A percentile compares a stretch with the other conserved stretches of the same genome.
Conservation (phyloP, 2,113 vertebrate species). For the Clarias gariepinus region DNA sequence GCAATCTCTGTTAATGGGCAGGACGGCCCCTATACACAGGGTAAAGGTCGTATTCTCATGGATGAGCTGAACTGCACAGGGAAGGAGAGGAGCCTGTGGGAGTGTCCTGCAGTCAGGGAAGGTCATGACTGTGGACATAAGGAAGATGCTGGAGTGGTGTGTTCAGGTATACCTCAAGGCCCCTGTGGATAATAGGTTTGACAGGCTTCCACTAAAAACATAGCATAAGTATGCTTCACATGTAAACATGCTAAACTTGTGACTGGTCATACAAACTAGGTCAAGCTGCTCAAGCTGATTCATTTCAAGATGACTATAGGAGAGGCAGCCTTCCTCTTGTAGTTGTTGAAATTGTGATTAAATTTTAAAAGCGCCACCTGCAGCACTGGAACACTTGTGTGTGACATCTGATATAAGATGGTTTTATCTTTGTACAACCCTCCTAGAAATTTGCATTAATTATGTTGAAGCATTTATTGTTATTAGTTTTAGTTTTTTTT, state of each 20-base stretch:
- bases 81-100: constrained; percentile 65
- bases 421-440: neutral
- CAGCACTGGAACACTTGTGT: neutral
- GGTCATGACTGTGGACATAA: constrained; percentile 71
- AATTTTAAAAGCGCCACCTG: neutral
- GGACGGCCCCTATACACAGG: constrained; percentile 58
- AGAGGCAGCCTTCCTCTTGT: too few relatives aligned
- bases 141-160: constrained; percentile 72
- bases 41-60: constrained; percentile 62
- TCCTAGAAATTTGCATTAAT: neutral
- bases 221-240: neutral
- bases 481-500: neutral
- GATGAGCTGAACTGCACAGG: constrained; percentile 73
- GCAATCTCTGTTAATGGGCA: constrained; percentile 63
- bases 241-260: constrained; percentile 31
- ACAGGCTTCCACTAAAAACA: neutral
- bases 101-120: constrained; percentile 50
- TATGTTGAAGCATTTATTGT: neutral
- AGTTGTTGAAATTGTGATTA: neutral
- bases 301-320: too few relatives aligned
- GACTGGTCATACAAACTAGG: neutral
- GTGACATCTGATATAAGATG: neutral
- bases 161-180: constrained; percentile 66
- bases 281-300: neutral
- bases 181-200: neutral